A percentile compares a stretch with the other conserved stretches of the same genome.
Evolutionary conservation across 2,797 vertebrate species (phyloP).

Genomic region (Channallabes apus): DNA sequence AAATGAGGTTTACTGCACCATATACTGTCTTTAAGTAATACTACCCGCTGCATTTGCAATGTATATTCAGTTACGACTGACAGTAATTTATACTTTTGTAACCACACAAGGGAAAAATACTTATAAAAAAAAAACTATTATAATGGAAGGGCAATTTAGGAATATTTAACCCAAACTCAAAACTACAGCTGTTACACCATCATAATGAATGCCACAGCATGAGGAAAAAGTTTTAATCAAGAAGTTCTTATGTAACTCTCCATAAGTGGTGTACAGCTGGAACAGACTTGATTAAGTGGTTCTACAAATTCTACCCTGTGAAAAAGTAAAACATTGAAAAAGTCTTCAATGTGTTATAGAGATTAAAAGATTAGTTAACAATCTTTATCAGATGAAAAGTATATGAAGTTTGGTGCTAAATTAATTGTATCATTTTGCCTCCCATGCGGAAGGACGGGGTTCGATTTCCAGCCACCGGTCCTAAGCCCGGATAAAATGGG

Average conservation of each 20-base stretch:
- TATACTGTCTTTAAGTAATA: background rate
- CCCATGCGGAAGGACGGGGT: no score
- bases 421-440: background rate
- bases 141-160: background rate
- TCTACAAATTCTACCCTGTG: background rate
- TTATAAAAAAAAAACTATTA: background rate
- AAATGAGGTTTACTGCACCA: background rate
- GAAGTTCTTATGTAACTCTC: background rate
- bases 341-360: background rate
- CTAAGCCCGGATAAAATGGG: no score
- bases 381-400: background rate
- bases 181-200: background rate
- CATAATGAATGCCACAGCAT: background rate
- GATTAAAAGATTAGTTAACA: background rate
- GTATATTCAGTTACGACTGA: background rate
- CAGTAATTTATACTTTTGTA: background rate
- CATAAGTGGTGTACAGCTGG: background rate
- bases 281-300: background rate
- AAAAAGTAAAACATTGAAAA: background rate
- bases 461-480: no score
- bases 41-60: background rate
- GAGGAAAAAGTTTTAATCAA: background rate
- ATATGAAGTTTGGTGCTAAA: background rate
- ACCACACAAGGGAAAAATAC: background rate
- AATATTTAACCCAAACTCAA: background rate